Base-by-base conservation (phyloP, 2,888 invertebrate genomes). In the Sclerodermus sp. region DNA sequence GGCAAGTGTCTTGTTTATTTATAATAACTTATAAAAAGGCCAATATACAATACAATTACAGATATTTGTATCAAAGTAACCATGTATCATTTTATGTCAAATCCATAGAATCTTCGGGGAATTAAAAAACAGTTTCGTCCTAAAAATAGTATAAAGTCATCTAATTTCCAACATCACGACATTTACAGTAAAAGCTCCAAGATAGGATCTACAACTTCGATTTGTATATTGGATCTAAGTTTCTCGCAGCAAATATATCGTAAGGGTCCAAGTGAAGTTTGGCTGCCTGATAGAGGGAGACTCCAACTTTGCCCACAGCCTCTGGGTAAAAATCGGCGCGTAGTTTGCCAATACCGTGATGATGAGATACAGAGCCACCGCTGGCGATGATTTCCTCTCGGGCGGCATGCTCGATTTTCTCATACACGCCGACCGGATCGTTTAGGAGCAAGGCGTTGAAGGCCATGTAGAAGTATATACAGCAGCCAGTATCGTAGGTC, bases 401-500 rank as follows among this genome's bases (percentile, higher is more conserved):
- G 0, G 96, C 97, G 32, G 85, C 84, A 37, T 86, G 86, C 80
- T 98, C 97, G 45, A 98, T 90, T 48, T 86, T 82, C 72, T 96
- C 94, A 76, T 94, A 96, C 0, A 89, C 83, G 3, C 83, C 80
- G 0, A 95, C 87, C 0, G 93, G 91, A 73, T 93, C 86, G 42
- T 76, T 54, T 31, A 84, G 79, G 13, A 81, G 81, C 0, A 71
- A 70, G 57, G 86, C 84, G 74, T 89, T 91, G 79, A 93, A 90
- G 32, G 89, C 91, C 83, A 98, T 92, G 82, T 96, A 91, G 80
- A 94, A 92, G 75, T 98, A 98, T 43, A 98, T 88, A 74, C 96
- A 96, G 66, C 96, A 96, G 0, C 99, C 99, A 0, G 93, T 89
- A 73, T 99, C 98, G 76, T 99, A 96, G 16, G 95, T 94, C 80